Evolutionary conservation across 2,113 vertebrate genomes (phyloP).

Genomic region (Thunnus maccoyii): DNA sequence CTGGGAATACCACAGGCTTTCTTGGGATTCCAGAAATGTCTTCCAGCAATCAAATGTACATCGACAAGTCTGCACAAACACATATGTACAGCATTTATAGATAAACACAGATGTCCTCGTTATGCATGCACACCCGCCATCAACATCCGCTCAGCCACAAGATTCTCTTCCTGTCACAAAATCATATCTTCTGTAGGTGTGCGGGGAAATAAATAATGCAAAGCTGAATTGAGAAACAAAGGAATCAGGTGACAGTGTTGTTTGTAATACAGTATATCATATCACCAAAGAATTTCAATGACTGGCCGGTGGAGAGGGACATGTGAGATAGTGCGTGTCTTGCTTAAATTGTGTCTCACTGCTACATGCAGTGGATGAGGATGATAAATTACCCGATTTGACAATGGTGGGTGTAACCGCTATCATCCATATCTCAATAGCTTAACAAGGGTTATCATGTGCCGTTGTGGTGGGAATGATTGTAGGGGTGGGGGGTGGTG

Average conservation of each 20-base stretch:
- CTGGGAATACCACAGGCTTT: background rate
- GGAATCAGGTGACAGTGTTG: background rate
- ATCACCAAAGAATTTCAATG: slow-evolving; percentile 27
- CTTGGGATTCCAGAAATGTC: background rate
- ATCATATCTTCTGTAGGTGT: slow-evolving; percentile 13
- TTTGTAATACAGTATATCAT: slow-evolving; percentile 36
- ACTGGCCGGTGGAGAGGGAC: slow-evolving; percentile 4
- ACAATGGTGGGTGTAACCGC: slow-evolving; percentile 65
- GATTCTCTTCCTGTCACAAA: slow-evolving; percentile 20
- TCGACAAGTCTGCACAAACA: background rate
- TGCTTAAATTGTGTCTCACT: slow-evolving; percentile 35
- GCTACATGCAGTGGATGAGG: slow-evolving; percentile 23
- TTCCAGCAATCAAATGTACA: background rate
- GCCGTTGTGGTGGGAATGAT: slow-evolving; percentile 48
- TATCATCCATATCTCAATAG: slow-evolving; percentile 66
- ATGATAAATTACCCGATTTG: slow-evolving; percentile 65
- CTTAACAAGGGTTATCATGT: slow-evolving; percentile 74
- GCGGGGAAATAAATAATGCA: slow-evolving; percentile 44
- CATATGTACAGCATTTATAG: background rate
- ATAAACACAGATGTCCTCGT: background rate
- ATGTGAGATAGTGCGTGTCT: slow-evolving; percentile 26
- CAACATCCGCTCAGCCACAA: background rate
- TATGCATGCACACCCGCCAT: background rate
- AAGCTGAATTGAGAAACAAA: slow-evolving; percentile 36
- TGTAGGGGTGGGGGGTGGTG: slow-evolving; percentile 29